A percentile compares a stretch with the other conserved stretches of the same genome.
phyloP scores from a whole-genome alignment of 2,797 vertebrate genomes.

The Apodemus agrarius region DNA sequence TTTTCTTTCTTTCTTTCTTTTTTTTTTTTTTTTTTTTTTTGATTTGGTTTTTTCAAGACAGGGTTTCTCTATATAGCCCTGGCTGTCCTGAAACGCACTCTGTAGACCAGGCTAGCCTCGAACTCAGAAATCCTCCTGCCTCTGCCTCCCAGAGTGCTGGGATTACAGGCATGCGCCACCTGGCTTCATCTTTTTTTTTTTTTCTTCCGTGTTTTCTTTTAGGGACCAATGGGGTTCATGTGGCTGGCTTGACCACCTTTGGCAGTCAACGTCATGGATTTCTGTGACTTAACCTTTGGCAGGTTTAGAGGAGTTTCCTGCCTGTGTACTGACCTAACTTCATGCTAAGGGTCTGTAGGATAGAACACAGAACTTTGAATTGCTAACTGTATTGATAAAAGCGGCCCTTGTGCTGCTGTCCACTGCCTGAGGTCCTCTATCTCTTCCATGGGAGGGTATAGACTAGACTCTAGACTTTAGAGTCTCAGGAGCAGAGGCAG shows the following conservation, averaged over 20 bases:
- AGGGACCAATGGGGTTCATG: not conserved
- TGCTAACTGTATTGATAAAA: conserved; percentile 54
- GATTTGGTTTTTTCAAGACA: too few relatives aligned
- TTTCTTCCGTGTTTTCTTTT: conserved; percentile 40
- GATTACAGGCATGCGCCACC: too few relatives aligned
- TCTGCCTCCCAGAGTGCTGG: too few relatives aligned
- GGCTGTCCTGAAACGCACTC: too few relatives aligned
- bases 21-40: too few relatives aligned
- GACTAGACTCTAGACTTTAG: not conserved
- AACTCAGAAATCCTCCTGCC: too few relatives aligned
- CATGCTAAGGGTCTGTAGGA: not conserved
- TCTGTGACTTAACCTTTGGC: conserved; percentile 41
- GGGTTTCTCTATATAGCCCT: too few relatives aligned
- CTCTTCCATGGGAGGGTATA: not conserved
- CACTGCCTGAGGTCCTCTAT: not conserved
- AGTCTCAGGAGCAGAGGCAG: not conserved
- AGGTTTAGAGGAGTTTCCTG: not conserved
- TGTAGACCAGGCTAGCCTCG: too few relatives aligned
- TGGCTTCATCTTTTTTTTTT: too few relatives aligned
- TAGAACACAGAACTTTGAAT: conserved; percentile 16
- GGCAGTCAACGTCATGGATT: not conserved
- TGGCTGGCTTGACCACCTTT: not conserved
- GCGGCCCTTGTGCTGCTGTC: not conserved
- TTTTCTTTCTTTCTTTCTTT: too few relatives aligned
- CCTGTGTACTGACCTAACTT: conserved; percentile 10